Evolutionary conservation across 2,113 vertebrate genomes (phyloP).

Genomic region (Bagarius yarrelli): DNA sequence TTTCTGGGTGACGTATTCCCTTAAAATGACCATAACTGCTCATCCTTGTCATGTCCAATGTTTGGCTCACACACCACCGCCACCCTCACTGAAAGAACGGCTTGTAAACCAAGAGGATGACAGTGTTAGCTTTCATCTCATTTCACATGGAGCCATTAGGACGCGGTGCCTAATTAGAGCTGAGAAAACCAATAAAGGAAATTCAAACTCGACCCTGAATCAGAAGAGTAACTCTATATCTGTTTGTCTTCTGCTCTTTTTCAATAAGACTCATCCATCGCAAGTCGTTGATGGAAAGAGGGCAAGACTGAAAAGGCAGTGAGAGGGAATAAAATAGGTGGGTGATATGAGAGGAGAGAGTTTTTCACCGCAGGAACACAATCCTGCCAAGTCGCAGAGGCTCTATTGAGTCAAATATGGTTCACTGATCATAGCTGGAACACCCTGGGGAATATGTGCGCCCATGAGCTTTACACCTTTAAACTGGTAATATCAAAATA

Average conservation of each 20-base stretch:
- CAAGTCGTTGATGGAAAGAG: constrained; percentile 30
- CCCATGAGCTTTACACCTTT: constrained; percentile 4
- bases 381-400: constrained; percentile 2
- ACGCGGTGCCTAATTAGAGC: constrained; percentile 49
- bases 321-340: constrained; percentile 16
- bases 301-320: constrained; percentile 20
- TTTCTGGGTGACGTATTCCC: background rate
- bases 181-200: constrained; percentile 52
- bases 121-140: constrained; percentile 52
- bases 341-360: constrained; percentile 35
- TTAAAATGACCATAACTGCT: constrained; percentile 4
- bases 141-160: constrained; percentile 48
- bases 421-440: constrained; percentile 10
- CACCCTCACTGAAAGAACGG: constrained; percentile 30
- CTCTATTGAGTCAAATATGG: constrained; percentile 25
- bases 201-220: constrained; percentile 42
- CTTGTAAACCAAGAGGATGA: constrained; percentile 50
- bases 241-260: constrained; percentile 46
- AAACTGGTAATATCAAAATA: constrained; percentile 9
- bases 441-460: constrained; percentile 12
- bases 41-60: constrained; percentile 31
- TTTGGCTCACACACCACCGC: constrained; percentile 34
- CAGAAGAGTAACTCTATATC: constrained; percentile 50
- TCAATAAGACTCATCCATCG: constrained; percentile 46
- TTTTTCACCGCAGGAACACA: constrained; percentile 13